Percentiles rank a stretch among this genome's conserved stretches.
phyloP scores from a whole-genome alignment of 1,140 invertebrate genomes.

The Saccostrea cuccullata region DNA sequence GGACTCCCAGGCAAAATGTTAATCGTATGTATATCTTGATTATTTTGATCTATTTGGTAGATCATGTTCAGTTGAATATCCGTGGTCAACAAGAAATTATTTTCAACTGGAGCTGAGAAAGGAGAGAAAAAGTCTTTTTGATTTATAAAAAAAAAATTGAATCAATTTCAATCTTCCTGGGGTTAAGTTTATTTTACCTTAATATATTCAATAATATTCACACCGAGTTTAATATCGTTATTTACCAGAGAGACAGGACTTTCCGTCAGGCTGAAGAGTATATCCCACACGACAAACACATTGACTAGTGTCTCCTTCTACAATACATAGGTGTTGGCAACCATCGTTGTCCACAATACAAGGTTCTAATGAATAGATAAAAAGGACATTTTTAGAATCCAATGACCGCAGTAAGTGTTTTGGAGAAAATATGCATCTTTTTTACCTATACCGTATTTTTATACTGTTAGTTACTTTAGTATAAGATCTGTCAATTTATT shows the following conservation, averaged over 20 bases:
- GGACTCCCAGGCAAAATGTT: not conserved
- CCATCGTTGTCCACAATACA: conserved; percentile 43
- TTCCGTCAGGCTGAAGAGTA: conserved; percentile 22
- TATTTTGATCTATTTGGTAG: not conserved
- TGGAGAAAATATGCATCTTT: not conserved
- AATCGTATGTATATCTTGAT: not conserved
- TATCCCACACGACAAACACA: conserved; percentile 48
- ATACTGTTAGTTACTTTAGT: not conserved
- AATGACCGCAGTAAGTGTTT: not conserved
- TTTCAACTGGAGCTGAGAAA: not conserved
- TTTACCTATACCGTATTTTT: not conserved
- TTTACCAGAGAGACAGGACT: conserved; percentile 42
- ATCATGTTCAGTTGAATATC: not conserved
- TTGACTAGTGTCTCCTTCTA: not conserved
- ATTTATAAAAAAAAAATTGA: not conserved
- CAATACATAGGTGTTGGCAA: conserved; percentile 47
- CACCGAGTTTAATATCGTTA: not conserved
- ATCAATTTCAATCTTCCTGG: not conserved
- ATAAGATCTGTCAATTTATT: not conserved
- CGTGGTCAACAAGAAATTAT: not conserved
- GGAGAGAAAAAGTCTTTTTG: not conserved
- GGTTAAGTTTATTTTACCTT: too few relatives aligned
- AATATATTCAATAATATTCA: too few relatives aligned
- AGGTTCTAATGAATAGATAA: conserved; percentile 8
- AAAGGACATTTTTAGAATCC: not conserved